Evolutionary conservation across 2,888 invertebrate species (phyloP).

Genomic region (Tipula confusa): DNA sequence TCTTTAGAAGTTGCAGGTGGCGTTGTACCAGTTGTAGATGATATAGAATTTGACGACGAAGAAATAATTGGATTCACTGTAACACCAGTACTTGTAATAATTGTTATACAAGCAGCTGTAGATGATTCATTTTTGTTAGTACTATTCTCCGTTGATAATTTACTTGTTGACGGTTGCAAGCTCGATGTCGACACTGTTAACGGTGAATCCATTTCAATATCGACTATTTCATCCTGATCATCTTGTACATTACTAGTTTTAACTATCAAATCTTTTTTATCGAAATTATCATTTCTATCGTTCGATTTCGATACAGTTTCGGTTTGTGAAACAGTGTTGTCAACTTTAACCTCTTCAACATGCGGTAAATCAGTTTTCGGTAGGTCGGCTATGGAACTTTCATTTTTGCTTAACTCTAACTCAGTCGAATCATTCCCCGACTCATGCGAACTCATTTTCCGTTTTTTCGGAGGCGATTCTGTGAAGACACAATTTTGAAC

Average conservation of each 20-base stretch:
- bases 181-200: neutral
- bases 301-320: neutral
- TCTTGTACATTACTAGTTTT: neutral
- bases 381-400: neutral
- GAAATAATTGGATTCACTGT: neutral
- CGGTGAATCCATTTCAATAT: constrained; percentile 28
- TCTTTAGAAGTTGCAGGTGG: neutral
- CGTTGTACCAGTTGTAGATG: neutral
- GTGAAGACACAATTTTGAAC: too few species aligned
- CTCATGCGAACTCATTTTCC: constrained; percentile 33
- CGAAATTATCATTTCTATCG: neutral
- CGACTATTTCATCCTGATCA: constrained; percentile 26
- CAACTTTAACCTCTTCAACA: neutral
- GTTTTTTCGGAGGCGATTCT: constrained; percentile 36
- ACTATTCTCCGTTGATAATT: neutral
- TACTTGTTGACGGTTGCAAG: neutral
- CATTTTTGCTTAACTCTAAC: neutral
- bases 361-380: neutral
- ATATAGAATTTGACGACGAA: neutral
- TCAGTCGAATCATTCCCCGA: neutral
- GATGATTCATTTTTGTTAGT: neutral
- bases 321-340: neutral
- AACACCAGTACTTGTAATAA: neutral
- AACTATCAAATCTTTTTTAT: neutral
- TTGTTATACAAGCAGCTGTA: neutral